A percentile compares a stretch with the other conserved stretches of the same genome.
phyloP scores from a whole-genome alignment of 2,797 vertebrate genomes.

The Hippopotamyrus pictus region DNA sequence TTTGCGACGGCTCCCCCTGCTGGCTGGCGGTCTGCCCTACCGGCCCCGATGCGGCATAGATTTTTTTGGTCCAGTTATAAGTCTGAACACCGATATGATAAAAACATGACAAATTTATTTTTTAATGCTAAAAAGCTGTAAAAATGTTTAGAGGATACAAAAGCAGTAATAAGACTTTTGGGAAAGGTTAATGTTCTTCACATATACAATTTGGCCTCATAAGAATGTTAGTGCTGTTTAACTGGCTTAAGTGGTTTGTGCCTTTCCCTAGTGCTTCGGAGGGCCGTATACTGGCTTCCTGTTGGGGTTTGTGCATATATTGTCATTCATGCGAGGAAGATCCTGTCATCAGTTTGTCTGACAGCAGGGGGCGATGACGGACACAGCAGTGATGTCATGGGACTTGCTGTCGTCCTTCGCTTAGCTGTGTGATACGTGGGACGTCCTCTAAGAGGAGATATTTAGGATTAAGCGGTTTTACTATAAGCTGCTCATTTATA shows the following conservation, averaged over 20 bases:
- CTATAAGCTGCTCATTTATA: neutral
- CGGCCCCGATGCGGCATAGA: neutral
- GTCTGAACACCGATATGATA: neutral
- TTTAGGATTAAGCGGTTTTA: neutral
- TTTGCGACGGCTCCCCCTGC: conserved; percentile 14
- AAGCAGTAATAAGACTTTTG: neutral
- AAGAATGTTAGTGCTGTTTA: neutral
- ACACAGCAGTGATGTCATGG: neutral
- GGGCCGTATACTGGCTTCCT: neutral
- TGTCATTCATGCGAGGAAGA: neutral
- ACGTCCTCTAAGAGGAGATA: neutral
- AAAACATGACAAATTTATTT: neutral
- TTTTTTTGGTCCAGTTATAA: neutral
- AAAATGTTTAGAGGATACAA: neutral
- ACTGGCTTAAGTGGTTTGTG: neutral
- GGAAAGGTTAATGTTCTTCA: neutral
- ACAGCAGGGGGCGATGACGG: neutral
- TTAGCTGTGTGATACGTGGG: neutral
- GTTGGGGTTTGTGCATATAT: neutral
- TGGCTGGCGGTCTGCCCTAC: neutral
- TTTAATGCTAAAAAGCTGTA: neutral
- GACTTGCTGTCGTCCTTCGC: neutral
- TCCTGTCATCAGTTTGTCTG: neutral
- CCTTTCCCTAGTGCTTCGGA: neutral
- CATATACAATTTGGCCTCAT: neutral